Base-by-base conservation (phyloP, 2,888 invertebrate genomes). In the Caenorhabditis macrosperma region DNA sequence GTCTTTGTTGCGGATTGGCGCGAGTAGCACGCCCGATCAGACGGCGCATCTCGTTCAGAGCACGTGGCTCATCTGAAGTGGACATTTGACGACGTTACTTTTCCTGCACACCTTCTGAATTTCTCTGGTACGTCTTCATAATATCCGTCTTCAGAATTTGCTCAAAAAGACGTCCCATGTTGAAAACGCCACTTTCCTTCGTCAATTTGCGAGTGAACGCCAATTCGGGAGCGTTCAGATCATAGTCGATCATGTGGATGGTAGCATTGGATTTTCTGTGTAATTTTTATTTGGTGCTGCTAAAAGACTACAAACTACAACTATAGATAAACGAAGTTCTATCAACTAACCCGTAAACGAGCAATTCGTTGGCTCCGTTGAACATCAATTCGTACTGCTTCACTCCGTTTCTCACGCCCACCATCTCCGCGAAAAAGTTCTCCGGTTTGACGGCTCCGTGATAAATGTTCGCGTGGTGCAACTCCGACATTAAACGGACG, bases 121-220 rank as follows among this genome's bases (percentile, higher is more conserved):
- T 9, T 2, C 55, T 48, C 1, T 59, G 33, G 24, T 72, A 72
- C 12, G 41, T 48, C 41, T 72, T 63, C 15, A 60, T n/a, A 24
- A 80, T 24, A 24, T 80, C 75, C 15, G 75, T 57, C 26, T 67
- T 54, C 15, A 80, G 41, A 50, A 80, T 68, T 15, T 50, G 26
- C 54, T 64, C 75, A n/a, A 80, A 71, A 3, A 80, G 61, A 44
- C 64, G 57, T 41, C 80, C 80, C 50, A 76, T 48, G 48, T 69
- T 75, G 64, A 60, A 80, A 3, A 75, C 80, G 7, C 80, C 75
- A 10, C 52, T 63, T 35, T 69, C 69, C 17, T 60, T 60, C 0
- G 69, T 76, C 38, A 80, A 17, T 22, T 50, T 69, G 3, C 80
- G 59, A 17, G 75, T 80, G 52, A 72, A 80, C 33, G 80, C 64